Evolutionary conservation across 2,888 invertebrate species (phyloP), one percentile per base, ranked within the genome.

Genomic region (Athrips mouffetella): DNA sequence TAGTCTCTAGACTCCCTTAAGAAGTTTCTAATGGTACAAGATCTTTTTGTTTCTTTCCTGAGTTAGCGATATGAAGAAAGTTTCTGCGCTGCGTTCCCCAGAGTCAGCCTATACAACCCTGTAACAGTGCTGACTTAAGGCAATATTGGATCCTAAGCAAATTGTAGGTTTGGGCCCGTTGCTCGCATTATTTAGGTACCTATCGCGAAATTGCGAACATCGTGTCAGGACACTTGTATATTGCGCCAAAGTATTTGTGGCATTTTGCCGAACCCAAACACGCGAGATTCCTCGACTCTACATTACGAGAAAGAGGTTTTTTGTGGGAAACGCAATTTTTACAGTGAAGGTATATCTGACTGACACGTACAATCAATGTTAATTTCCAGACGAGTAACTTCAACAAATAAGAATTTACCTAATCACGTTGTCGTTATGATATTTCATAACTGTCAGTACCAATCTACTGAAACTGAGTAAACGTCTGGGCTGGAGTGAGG

Each of bases 141-240:
- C 50, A 50, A 50, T 50, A 45, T 47, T 27, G 64, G 63, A 70
- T 69, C 73, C 77, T 73, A 74, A 80, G 60, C 69, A 79, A 80
- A 79, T 74, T 63, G 70, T 67, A 61, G 65, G 59, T 73, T 67
- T 62, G 67, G 69, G 57, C 67, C 70, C 67, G 61, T 48, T 53
- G 67, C 61, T 66, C 48, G 63, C 70, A 67, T 72, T 80, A 72
- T 73, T 76, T 76, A 71, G 73, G 69, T 78, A n/a, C n/a, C 76
- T 75, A 75, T 74, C 64, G 66, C 57, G 57, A 63, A 70, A 75
- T 72, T 72, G 67, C 67, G 65, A 57, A 62, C 59, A 57, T 65
- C 66, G 60, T 61, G 60, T 60, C 51, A 59, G 61, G 62, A 60
- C 63, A 69, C 59, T 70, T 73, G 67, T 65, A 65, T 65, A 56